Conservation (phyloP, 2,113 vertebrate genomes). For the Pseudorectes ferrugineus region DNA sequence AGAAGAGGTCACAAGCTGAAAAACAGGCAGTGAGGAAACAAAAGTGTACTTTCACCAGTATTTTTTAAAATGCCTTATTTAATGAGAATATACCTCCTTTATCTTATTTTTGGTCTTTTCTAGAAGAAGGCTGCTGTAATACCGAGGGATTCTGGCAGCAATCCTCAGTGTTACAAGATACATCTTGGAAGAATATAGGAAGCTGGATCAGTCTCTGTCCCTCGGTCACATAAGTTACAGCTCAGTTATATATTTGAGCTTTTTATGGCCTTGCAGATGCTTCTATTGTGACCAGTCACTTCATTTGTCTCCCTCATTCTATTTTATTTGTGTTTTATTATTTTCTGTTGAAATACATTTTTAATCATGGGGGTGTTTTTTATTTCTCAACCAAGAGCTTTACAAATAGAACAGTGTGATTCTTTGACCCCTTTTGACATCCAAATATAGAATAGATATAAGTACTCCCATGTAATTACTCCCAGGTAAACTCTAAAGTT, state of each 20-base stretch:
- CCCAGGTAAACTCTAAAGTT: background rate
- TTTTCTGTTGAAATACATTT: background rate
- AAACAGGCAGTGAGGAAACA: background rate
- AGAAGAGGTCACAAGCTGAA: background rate
- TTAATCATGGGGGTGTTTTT: background rate
- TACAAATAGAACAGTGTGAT: background rate
- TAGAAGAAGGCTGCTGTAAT: background rate
- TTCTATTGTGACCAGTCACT: background rate
- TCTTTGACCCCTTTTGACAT: background rate
- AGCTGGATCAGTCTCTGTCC: slow-evolving; percentile 4
- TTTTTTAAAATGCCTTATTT: background rate
- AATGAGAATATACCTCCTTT: background rate
- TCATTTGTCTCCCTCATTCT: background rate
- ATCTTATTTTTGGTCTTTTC: background rate
- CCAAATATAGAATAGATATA: background rate
- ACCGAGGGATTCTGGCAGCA: background rate
- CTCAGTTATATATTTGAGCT: background rate
- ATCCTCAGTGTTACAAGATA: background rate
- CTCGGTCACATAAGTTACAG: background rate
- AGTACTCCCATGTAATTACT: background rate
- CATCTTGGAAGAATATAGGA: background rate
- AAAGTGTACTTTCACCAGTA: background rate
- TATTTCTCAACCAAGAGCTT: background rate
- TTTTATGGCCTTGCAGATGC: background rate
- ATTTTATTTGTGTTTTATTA: background rate